Base-by-base conservation (phyloP, 2,888 invertebrate species). In the Zootermopsis nevadensis region DNA sequence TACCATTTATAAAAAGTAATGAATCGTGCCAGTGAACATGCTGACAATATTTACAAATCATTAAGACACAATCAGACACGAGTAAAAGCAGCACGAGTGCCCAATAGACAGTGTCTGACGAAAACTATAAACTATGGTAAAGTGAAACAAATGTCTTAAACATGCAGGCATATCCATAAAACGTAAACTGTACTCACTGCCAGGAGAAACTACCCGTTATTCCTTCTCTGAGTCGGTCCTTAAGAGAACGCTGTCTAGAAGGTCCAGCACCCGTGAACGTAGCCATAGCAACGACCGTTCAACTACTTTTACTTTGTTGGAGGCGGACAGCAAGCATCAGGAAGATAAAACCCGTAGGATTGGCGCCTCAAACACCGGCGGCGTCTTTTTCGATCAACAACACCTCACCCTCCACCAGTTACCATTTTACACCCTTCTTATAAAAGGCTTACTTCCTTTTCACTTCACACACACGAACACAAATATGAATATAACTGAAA, bases 131-230 rank as follows among this genome's bases (percentile, higher is more conserved):
- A 15, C 8, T 48, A 1, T 15, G 12, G 48, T n/a, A n/a, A n/a
- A n/a, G n/a, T n/a, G n/a, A 15, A 48, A 48, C 15, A 3, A 15
- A 48, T 4, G 19, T 48, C 19, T 48, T 4, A 48, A 48, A 48
- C 48, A 19, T 48, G 48, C 19, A 48, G 19, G 19, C 48, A 48
- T 19, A 19, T 42, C 1, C 15, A 15, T 10, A 42, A 42, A 42
- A 42, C 19, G 48, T 48, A 48, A 48, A 48, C 8, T 4, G 85
- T 88, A 95, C 95, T 95, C 91, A 95, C 95, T 95, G 95, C 95
- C 95, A 95, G 88, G 93, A 93, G 89, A 95, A 94, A 87, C 94
- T 94, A 89, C 94, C 94, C 80, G 94, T 93, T 88, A 95, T 95
- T 88, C 95, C 95, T 86, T 95, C 95, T 89, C 94, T 92, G 81